These are phyloP conservation scores for Sebastes matsubarae DNA, from an alignment of 2,797 vertebrate species.

Conservation along the genomic window DNA sequence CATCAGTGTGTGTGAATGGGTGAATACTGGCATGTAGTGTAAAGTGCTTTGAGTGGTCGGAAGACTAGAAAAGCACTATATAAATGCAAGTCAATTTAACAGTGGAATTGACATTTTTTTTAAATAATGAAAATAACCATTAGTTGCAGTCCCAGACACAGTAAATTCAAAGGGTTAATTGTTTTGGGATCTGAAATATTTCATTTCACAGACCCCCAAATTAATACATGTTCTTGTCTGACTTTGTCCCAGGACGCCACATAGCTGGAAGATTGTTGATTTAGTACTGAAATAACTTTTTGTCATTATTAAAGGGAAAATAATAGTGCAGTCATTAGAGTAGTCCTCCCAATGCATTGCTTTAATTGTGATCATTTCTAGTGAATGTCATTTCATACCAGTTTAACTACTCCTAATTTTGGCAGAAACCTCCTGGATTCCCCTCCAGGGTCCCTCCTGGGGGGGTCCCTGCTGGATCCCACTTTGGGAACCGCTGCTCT, in stretches of 20 bases:
- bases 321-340: not conserved
- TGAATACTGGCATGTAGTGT: no score
- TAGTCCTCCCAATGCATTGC: not conserved
- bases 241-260: not conserved
- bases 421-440: not conserved
- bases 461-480: not conserved
- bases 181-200: not conserved
- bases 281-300: not conserved
- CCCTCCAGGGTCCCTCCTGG: slow-evolving; percentile 20
- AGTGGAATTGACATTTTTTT: not conserved
- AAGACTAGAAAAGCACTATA: no score
- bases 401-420: slow-evolving; percentile 4
- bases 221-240: not conserved
- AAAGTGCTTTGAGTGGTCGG: no score
- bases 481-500: slow-evolving; percentile 4
- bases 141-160: not conserved
- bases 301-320: not conserved
- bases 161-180: not conserved
- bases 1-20: no score
- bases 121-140: not conserved
- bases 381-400: not conserved
- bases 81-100: not conserved
- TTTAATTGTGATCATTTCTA: slow-evolving; percentile 1
- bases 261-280: not conserved
- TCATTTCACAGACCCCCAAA: not conserved